Evolutionary conservation across 2,113 vertebrate species (phyloP).

Genomic region (Hassar affinis): DNA sequence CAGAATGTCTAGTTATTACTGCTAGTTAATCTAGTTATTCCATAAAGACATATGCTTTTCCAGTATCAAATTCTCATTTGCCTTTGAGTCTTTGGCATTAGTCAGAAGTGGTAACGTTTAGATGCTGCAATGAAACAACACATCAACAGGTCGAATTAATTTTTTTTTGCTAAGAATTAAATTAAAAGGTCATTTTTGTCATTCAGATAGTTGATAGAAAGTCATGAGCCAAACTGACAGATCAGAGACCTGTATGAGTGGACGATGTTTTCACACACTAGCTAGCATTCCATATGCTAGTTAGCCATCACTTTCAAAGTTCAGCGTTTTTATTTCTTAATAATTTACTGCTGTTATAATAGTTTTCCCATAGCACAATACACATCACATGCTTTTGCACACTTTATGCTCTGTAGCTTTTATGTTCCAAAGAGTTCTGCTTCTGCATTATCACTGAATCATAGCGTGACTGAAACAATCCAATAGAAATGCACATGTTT

Average conservation of each 20-base stretch:
- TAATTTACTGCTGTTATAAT: neutral
- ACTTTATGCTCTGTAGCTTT: neutral
- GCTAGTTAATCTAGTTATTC: too few relatives aligned
- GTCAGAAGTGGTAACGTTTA: neutral
- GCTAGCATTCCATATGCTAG: neutral
- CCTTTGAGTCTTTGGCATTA: too few relatives aligned
- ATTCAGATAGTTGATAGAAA: neutral
- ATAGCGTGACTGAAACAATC: slow-evolving; percentile 5
- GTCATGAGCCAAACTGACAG: neutral
- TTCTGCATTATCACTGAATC: neutral
- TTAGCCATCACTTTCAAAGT: neutral
- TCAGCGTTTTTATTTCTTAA: too few relatives aligned
- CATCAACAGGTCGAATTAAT: neutral
- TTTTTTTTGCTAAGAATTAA: neutral
- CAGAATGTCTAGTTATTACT: too few relatives aligned
- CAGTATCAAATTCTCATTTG: too few relatives aligned
- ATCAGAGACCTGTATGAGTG: neutral
- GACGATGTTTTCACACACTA: neutral
- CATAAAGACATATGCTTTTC: neutral
- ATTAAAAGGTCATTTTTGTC: neutral
- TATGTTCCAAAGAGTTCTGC: slow-evolving; percentile 1
- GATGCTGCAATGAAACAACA: neutral
- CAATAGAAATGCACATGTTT: slow-evolving; percentile 7
- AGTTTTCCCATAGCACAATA: neutral
- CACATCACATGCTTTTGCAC: neutral